Evolutionary conservation across 2,113 vertebrate species (phyloP), one percentile per base, ranked within the genome.

Genomic region (Pitta sordida): DNA sequence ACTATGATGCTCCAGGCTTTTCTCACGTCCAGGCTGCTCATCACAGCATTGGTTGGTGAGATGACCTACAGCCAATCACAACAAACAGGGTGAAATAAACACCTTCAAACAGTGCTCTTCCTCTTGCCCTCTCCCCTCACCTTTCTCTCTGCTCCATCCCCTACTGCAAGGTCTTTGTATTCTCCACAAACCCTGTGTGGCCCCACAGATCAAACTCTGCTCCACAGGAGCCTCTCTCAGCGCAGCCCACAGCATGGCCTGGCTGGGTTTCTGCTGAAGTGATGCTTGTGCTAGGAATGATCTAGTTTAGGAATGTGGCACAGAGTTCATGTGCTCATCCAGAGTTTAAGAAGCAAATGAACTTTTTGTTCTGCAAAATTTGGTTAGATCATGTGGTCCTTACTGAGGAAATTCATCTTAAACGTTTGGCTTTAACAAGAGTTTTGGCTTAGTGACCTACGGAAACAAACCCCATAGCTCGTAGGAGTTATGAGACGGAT

Each of bases 21-120:
- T 39, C 24, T 44, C 65, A 32, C 49, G 52, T 48, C 60, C 32
- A 0, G 1, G 24, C 44, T 52, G 32, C 46, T 10, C 1, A 3
- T 11, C 2, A 0, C 44, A 46, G 29, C 20, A 1, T 43, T 12
- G 32, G 11, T 17, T 32, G 24, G 37, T 0, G 0, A 56, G 9
- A 11, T 39, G 36, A 44, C 34, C 15, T 2, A 0, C 0, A 4
- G 13, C 24, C 56, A 62, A 12, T 15, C 37, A 32, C 8, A 1
- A 10, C 11, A 60, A 30, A 55, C 11, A 29, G 0, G 0, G 1
- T 52, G 8, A 58, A 49, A 5, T 4, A 1, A 2, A 1, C 2
- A 2, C 18, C 22, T 79, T 9, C 6, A 1, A 22, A 4, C 26
- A 29, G 4, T 4, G 5, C 20, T 49, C n/a, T 58, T 30, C 51